Evolutionary conservation across 2,113 vertebrate species (phyloP).

Genomic region (Physeter macrocephalus): DNA sequence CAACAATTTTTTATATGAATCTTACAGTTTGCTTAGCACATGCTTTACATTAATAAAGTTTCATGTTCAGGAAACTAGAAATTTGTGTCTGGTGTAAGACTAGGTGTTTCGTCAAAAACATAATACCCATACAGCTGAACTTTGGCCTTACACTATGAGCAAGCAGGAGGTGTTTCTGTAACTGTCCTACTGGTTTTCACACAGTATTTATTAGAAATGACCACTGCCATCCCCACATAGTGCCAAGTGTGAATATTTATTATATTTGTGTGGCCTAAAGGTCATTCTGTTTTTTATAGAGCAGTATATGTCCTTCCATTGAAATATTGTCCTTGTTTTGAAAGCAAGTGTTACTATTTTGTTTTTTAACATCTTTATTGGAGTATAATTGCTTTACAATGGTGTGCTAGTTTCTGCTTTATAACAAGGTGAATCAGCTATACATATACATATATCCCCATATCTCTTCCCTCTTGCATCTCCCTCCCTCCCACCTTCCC

Average conservation of each 20-base stretch:
- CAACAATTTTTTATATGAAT: neutral
- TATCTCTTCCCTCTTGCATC: too few relatives aligned
- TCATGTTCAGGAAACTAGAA: neutral
- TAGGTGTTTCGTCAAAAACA: neutral
- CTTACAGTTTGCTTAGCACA: constrained; percentile 31
- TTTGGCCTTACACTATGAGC: constrained; percentile 50
- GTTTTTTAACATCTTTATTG: too few relatives aligned
- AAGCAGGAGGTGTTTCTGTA: constrained; percentile 60
- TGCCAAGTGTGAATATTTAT: constrained; percentile 44
- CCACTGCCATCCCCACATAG: constrained; percentile 32
- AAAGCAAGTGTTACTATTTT: constrained; percentile 48
- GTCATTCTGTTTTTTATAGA: constrained; percentile 59
- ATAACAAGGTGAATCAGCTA: too few relatives aligned
- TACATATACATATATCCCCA: too few relatives aligned
- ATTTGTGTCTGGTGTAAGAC: neutral
- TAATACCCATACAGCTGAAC: neutral
- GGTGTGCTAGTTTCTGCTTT: too few relatives aligned
- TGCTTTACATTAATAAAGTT: neutral
- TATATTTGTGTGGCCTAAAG: constrained; percentile 42
- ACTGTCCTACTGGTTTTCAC: constrained; percentile 65
- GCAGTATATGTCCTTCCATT: neutral
- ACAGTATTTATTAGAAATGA: constrained; percentile 67
- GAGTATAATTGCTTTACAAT: too few relatives aligned
- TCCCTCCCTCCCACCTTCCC: too few relatives aligned
- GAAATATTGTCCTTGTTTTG: constrained; percentile 26